A percentile compares a stretch with the other conserved stretches of the same genome.
phyloP scores from a whole-genome alignment of 2,888 invertebrate species.

The Netelia inedita region DNA sequence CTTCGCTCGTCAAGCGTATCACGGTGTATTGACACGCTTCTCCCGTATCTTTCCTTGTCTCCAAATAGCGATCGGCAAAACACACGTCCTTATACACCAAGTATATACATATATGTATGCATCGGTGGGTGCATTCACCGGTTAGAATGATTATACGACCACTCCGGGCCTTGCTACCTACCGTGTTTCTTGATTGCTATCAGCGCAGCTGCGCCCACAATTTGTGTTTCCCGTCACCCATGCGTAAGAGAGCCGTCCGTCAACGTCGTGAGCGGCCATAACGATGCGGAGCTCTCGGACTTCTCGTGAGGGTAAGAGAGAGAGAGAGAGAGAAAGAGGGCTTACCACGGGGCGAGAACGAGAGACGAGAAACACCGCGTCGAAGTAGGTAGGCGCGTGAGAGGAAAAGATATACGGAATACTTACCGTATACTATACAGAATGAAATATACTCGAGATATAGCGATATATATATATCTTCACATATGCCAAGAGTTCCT shows the following conservation, averaged over 20 bases:
- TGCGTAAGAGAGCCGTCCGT: constrained; percentile 83
- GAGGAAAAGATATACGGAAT: not conserved
- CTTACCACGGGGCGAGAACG: constrained; percentile 14
- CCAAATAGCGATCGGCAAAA: constrained; percentile 27
- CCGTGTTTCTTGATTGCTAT: constrained; percentile 83
- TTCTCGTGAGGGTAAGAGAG: constrained; percentile 32
- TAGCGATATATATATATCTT: not conserved
- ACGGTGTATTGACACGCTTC: constrained; percentile 41
- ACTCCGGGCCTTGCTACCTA: constrained; percentile 75
- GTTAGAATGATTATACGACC: constrained; percentile 78
- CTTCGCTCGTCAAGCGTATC: constrained; percentile 36
- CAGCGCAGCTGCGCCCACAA: constrained; percentile 83
- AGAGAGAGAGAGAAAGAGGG: constrained; percentile 43
- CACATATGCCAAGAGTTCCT: not conserved
- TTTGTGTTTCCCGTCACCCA: constrained; percentile 80
- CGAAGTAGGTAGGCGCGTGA: constrained; percentile 1
- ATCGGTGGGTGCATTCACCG: constrained; percentile 68
- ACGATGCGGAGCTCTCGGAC: constrained; percentile 68
- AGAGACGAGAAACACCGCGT: not conserved
- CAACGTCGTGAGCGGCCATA: constrained; percentile 80
- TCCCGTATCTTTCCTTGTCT: constrained; percentile 47
- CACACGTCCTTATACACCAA: constrained; percentile 1
- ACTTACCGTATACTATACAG: not conserved
- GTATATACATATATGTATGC: constrained; percentile 41
- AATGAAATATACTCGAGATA: constrained; percentile 47